Evolutionary conservation across 2,797 vertebrate genomes (phyloP).

Genomic region (Oophaga sylvatica): DNA sequence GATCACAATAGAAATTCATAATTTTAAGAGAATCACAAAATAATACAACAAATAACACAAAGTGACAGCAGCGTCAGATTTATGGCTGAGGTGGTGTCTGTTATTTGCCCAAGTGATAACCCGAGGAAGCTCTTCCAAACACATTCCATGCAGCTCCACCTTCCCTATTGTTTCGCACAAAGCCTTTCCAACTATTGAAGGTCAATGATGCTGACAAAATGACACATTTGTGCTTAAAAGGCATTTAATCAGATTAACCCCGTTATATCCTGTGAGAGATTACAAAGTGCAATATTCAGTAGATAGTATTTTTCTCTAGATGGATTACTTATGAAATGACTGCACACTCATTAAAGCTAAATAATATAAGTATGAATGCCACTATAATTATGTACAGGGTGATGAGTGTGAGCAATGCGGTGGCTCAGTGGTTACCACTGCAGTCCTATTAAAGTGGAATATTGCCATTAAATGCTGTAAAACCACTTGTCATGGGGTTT

Average conservation of each 20-base stretch:
- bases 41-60: background rate
- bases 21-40: background rate
- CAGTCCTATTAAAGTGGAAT: background rate
- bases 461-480: background rate
- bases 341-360: background rate
- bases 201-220: slow-evolving; percentile 31
- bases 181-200: slow-evolving; percentile 30
- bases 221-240: background rate
- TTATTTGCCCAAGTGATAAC: slow-evolving; percentile 22
- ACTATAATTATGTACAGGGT: background rate
- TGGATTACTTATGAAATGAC: slow-evolving; percentile 9
- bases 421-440: background rate
- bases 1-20: background rate
- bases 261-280: background rate
- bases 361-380: background rate
- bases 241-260: slow-evolving; percentile 11
- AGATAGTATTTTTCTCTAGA: background rate
- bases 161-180: slow-evolving; percentile 21
- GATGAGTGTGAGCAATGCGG: background rate
- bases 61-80: slow-evolving; percentile 14
- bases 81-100: background rate
- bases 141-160: slow-evolving; percentile 39
- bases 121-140: slow-evolving; percentile 10
- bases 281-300: background rate
- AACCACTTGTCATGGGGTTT: background rate